phyloP scores from a whole-genome alignment of 2,113 vertebrate species.

The Sturnira hondurensis region DNA sequence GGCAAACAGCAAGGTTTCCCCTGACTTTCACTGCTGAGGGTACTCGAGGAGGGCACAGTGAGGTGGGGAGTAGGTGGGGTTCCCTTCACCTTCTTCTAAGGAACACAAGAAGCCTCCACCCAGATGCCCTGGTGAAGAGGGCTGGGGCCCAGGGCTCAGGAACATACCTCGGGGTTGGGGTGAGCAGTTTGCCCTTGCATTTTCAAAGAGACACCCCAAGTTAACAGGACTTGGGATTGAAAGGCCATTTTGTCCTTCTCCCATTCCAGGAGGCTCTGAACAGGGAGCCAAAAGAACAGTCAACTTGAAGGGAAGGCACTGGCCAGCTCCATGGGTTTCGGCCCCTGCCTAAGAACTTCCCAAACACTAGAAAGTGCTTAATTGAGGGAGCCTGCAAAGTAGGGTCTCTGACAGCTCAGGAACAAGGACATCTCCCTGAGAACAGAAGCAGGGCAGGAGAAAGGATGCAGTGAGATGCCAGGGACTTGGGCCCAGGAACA shows the following conservation, averaged over 20 bases:
- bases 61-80: neutral
- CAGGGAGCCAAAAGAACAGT: neutral
- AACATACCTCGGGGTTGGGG: neutral
- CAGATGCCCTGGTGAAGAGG: neutral
- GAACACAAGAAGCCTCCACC: neutral
- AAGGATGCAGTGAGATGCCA: neutral
- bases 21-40: conserved; percentile 16
- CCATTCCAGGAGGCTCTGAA: neutral
- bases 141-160: neutral
- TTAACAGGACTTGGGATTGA: neutral
- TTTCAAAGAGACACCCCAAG: neutral
- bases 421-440: neutral
- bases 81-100: neutral
- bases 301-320: neutral
- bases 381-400: neutral
- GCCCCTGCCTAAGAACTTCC: neutral
- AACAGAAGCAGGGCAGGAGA: neutral
- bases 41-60: neutral
- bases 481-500: rapidly evolving
- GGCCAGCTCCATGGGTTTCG: neutral
- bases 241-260: neutral
- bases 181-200: neutral
- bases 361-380: neutral
- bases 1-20: conserved; percentile 47
- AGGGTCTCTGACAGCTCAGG: neutral